These are phyloP conservation scores for Coracopsis vasa DNA, from an alignment of 2,113 vertebrate species.

Conservation along the genomic window DNA sequence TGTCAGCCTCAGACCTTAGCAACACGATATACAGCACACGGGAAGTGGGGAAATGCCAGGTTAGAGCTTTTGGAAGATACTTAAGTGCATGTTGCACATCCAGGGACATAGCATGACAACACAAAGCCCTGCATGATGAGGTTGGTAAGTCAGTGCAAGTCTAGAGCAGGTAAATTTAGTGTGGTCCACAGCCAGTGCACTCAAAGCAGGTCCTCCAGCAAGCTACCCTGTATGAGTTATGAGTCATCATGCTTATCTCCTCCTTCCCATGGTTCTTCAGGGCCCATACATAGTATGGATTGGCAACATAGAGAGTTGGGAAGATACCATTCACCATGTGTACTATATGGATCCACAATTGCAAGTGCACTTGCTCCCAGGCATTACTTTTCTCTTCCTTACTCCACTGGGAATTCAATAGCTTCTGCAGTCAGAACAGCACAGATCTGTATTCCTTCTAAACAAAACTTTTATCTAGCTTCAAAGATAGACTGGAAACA, in stretches of 20 bases:
- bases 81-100: not conserved
- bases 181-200: conserved; percentile 7
- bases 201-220: not conserved
- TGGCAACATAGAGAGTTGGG: rapidly evolving
- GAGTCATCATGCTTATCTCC: rapidly evolving
- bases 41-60: not conserved
- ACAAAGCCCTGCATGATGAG: conserved; percentile 36
- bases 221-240: not conserved
- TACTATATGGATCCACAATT: rapidly evolving
- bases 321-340: rapidly evolving
- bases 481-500: not conserved
- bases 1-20: not conserved
- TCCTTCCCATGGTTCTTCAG: not conserved
- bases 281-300: rapidly evolving
- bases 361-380: not conserved
- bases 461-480: not conserved
- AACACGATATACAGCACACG: rapidly evolving
- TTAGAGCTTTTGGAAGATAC: not conserved
- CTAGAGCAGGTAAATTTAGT: conserved; percentile 46
- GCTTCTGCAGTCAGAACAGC: not conserved
- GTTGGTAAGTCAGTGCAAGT: not conserved
- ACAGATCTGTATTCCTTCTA: rapidly evolving
- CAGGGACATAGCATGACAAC: conserved; percentile 32
- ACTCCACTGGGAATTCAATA: not conserved
- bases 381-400: too few species aligned